Conservation (phyloP, 1,140 invertebrate genomes). For the Lepidurus arcticus region DNA sequence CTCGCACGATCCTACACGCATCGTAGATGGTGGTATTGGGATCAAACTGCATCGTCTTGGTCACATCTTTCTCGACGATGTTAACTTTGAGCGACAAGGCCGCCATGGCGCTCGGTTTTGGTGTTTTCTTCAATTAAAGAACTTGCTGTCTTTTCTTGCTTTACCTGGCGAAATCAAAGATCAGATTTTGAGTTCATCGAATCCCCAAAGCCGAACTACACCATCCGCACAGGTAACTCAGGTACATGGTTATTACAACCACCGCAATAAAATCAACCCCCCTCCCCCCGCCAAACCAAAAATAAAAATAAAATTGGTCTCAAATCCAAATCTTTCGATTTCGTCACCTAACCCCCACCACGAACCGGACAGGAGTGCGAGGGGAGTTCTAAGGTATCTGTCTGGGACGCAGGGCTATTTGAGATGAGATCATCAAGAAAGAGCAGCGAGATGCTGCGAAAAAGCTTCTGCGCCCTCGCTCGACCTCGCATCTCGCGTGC, state of each 20-base stretch:
- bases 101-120: conserved; percentile 50
- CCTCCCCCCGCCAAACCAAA: no score
- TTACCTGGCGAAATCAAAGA: no score
- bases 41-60: conserved; percentile 97
- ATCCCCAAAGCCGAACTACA: no score
- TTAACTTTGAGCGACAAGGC: conserved; percentile 88
- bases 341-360: background rate
- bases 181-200: no score
- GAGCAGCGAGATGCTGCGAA: background rate
- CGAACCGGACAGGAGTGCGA: background rate
- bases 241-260: no score
- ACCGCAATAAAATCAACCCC: no score
- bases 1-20: conserved; percentile 87
- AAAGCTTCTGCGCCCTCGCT: conserved; percentile 2
- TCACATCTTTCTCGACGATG: conserved; percentile 84
- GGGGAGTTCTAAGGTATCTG: background rate
- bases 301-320: no score
- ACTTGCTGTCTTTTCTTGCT: background rate
- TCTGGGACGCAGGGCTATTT: conserved; percentile 1
- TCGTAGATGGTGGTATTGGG: conserved; percentile 89
- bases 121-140: conserved; percentile 32
- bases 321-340: no score
- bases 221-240: no score
- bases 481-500: background rate
- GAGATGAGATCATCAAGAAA: background rate